A percentile compares a stretch with the other conserved stretches of the same genome.
Evolutionary conservation across 2,113 vertebrate species (phyloP).

Genomic region (Gasterosteus aculeatus): DNA sequence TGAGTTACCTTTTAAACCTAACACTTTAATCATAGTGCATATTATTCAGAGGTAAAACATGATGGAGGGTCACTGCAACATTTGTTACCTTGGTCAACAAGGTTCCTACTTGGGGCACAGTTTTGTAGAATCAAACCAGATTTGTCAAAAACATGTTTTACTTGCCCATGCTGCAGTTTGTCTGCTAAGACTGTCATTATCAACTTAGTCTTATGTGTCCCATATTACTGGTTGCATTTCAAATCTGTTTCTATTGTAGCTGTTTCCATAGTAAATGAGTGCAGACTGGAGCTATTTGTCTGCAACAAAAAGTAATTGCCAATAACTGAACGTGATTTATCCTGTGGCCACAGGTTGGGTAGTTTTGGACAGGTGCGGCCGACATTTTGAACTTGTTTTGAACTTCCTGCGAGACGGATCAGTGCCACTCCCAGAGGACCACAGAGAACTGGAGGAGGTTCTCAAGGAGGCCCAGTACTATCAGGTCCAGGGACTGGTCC

Average conservation of each 20-base stretch:
- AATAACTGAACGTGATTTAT: not conserved
- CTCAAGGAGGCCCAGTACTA: constrained; percentile 89
- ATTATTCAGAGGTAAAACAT: not conserved
- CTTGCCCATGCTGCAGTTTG: not conserved
- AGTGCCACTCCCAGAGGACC: constrained; percentile 86
- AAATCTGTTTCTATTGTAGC: not conserved
- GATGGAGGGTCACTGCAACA: not conserved
- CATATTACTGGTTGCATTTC: not conserved
- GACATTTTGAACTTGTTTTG: constrained; percentile 87
- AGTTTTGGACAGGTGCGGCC: constrained; percentile 87
- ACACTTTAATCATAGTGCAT: not conserved
- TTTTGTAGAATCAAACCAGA: not conserved
- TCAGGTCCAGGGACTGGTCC: constrained; percentile 86
- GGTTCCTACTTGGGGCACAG: not conserved
- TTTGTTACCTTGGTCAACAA: not conserved
- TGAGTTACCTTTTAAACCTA: not conserved
- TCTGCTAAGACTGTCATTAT: not conserved
- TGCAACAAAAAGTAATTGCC: not conserved
- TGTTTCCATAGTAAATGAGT: not conserved
- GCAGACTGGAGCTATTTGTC: not conserved
- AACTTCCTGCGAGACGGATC: constrained; percentile 90
- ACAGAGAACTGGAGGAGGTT: constrained; percentile 86
- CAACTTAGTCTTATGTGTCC: not conserved
- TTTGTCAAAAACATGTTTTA: not conserved
- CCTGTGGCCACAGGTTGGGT: constrained; percentile 83